These are phyloP conservation scores for Molanna angustata DNA, from an alignment of 2,888 invertebrate species.

Conservation along the genomic window DNA sequence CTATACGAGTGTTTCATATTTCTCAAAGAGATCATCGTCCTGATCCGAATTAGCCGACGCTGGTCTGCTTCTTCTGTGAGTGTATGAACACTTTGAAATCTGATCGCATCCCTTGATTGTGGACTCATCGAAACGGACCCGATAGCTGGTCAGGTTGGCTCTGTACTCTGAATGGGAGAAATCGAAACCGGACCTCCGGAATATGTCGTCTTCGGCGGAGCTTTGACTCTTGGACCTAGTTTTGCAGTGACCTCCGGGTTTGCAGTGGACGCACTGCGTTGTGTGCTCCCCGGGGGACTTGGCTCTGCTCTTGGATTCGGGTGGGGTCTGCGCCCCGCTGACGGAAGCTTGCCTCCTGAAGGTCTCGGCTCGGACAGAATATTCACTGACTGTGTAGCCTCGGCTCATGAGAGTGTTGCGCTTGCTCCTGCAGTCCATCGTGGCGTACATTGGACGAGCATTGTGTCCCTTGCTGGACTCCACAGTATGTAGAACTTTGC, in stretches of 20 bases:
- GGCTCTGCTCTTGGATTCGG: conserved; percentile 2
- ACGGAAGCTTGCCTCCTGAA: conserved; percentile 28
- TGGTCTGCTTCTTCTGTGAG: too few species aligned
- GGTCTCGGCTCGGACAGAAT: conserved; percentile 21
- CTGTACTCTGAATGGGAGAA: conserved; percentile 11
- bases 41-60: conserved; percentile 41
- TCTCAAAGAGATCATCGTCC: conserved; percentile 46
- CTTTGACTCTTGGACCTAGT: conserved; percentile 29
- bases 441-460: conserved; percentile 23
- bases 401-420: conserved; percentile 25
- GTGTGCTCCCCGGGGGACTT: conserved; percentile 9
- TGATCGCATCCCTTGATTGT: conserved; percentile 17
- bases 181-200: conserved; percentile 17
- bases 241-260: conserved; percentile 23
- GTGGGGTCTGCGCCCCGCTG: conserved; percentile 8
- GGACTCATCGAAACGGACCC: conserved; percentile 30
- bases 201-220: conserved; percentile 27
- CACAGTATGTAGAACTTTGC: not conserved
- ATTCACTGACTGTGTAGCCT: conserved; percentile 29
- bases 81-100: conserved; percentile 1
- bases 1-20: conserved; percentile 54
- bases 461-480: conserved; percentile 5
- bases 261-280: conserved; percentile 8
- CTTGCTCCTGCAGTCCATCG: conserved; percentile 30
- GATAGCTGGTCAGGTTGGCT: conserved; percentile 18